Evolutionary conservation across 2,797 vertebrate genomes (phyloP).

Genomic region (Pitangus sulphuratus): DNA sequence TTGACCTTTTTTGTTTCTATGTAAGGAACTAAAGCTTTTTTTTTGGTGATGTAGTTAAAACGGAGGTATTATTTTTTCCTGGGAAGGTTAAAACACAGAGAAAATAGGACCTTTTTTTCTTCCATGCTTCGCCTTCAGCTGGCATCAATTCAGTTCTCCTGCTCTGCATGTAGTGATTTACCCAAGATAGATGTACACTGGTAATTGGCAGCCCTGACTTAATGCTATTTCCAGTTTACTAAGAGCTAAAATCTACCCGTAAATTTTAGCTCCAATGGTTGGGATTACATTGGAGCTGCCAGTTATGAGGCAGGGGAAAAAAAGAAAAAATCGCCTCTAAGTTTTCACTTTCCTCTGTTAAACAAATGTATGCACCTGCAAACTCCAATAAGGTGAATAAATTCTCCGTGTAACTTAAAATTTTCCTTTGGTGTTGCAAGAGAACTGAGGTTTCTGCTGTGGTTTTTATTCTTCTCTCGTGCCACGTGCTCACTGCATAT

Average conservation of each 20-base stretch:
- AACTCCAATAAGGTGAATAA: neutral
- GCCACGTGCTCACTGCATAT: neutral
- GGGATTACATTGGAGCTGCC: neutral
- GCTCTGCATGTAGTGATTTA: neutral
- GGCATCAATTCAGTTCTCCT: neutral
- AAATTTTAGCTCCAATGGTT: neutral
- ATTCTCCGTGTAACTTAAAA: neutral
- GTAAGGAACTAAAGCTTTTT: neutral
- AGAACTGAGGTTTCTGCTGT: neutral
- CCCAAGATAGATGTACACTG: neutral
- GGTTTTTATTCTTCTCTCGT: neutral
- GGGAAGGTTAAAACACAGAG: neutral
- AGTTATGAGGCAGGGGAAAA: neutral
- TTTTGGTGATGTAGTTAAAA: neutral
- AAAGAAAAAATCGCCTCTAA: fast-evolving
- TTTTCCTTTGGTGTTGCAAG: neutral
- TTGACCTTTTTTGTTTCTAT: neutral
- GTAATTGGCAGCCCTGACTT: neutral
- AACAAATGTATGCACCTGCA: neutral
- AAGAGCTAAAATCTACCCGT: neutral
- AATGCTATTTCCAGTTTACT: neutral
- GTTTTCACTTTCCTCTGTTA: neutral
- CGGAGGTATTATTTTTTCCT: neutral
- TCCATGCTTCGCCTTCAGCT: neutral
- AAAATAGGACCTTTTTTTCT: neutral